Conservation (phyloP, 2,113 vertebrate genomes). For the Pollimyrus isidori region DNA sequence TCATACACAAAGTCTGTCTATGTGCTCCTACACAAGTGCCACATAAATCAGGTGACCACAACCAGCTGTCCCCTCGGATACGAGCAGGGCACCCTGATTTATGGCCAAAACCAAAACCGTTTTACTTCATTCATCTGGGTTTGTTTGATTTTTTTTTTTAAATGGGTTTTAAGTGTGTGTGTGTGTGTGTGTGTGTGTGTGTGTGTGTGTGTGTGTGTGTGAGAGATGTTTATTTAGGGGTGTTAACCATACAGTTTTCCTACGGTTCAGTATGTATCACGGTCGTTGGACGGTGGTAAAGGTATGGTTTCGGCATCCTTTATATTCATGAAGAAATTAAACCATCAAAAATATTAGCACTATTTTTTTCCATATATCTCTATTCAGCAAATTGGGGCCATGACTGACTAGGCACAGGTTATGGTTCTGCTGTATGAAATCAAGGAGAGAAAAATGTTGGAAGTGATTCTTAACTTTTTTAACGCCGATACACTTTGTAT, state of each 20-base stretch:
- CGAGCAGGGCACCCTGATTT: conserved; percentile 37
- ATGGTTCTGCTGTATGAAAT: background rate
- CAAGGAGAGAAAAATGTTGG: background rate
- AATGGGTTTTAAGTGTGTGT: no score
- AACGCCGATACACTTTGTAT: no score
- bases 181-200: no score
- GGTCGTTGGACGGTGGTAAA: no score
- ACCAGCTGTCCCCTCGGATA: conserved; percentile 51
- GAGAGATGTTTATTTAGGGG: background rate
- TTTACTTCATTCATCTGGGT: no score
- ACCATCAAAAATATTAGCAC: background rate
- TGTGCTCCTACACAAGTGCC: conserved; percentile 55
- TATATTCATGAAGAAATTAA: background rate
- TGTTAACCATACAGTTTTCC: conserved; percentile 15
- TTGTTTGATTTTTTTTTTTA: no score
- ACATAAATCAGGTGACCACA: conserved; percentile 48
- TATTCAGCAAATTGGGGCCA: background rate
- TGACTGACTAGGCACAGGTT: background rate
- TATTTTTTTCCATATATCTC: background rate
- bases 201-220: no score
- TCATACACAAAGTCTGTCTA: conserved; percentile 36
- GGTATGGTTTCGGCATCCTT: background rate
- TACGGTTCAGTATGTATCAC: background rate
- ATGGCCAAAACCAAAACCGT: conserved; percentile 23
- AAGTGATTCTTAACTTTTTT: background rate